phyloP scores from a whole-genome alignment of 2,797 vertebrate genomes.

The Propithecus deckenii region DNA sequence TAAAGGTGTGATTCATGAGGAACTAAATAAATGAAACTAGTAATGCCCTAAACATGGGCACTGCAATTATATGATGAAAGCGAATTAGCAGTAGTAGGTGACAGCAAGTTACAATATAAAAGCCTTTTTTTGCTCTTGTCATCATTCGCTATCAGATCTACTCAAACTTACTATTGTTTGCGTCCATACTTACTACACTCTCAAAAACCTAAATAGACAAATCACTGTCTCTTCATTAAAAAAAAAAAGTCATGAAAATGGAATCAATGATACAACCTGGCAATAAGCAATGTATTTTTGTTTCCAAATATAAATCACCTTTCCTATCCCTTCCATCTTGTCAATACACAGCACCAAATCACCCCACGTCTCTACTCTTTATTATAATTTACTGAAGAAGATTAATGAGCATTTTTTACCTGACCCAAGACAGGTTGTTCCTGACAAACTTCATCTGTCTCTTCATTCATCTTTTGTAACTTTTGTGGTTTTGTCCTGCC shows the following conservation, averaged over 20 bases:
- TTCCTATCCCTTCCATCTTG: not conserved
- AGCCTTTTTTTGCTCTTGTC: not conserved
- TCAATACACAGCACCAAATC: not conserved
- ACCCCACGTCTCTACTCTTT: not conserved
- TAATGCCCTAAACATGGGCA: not conserved
- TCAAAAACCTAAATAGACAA: not conserved
- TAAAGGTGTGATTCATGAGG: not conserved
- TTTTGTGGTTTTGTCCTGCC: constrained; percentile 22
- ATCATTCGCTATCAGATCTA: not conserved
- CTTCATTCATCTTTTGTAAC: constrained; percentile 16
- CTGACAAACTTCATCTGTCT: not conserved
- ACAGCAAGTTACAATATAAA: not conserved
- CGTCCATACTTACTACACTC: not conserved
- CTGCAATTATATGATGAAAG: not conserved
- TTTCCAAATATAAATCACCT: not conserved
- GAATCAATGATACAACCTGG: not conserved
- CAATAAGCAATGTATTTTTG: not conserved
- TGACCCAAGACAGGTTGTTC: not conserved
- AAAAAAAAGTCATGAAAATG: not conserved
- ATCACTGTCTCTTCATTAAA: not conserved
- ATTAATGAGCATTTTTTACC: not conserved
- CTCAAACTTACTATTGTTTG: not conserved
- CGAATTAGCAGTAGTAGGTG: not conserved
- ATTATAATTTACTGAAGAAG: constrained; percentile 12
- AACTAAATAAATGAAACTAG: not conserved